A percentile compares a stretch with the other conserved stretches of the same genome.
Conservation (phyloP, 2,888 invertebrate genomes). For the Leptarthrus brevirostris region DNA sequence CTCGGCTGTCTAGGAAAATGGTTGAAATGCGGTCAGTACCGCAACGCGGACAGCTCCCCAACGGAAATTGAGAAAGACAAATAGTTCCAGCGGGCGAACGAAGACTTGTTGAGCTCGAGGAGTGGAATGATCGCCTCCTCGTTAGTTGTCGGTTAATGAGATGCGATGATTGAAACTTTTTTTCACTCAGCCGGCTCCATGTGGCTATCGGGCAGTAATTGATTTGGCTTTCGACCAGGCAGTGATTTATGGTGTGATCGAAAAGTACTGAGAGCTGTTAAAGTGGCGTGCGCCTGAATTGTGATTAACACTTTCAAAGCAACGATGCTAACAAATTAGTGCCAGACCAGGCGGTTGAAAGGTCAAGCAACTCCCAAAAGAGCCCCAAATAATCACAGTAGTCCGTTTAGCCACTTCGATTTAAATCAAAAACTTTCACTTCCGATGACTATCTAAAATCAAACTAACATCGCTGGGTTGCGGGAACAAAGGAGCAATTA, state of each 20-base stretch:
- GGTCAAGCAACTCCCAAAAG: conserved; percentile 11
- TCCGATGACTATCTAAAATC: neutral
- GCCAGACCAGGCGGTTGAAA: neutral
- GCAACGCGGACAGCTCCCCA: neutral
- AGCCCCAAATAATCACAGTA: neutral
- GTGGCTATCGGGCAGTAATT: conserved; percentile 6
- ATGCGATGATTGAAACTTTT: conserved; percentile 49
- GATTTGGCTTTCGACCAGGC: conserved; percentile 19
- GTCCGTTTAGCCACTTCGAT: too few relatives aligned
- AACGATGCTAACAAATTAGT: neutral
- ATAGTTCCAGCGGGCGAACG: conserved; percentile 21
- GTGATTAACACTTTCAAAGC: conserved; percentile 27
- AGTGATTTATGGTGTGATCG: conserved; percentile 30
- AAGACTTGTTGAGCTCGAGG: neutral
- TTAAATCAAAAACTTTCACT: neutral
- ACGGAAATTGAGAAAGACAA: conserved; percentile 46
- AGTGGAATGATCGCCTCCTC: neutral
- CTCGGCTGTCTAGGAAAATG: neutral
- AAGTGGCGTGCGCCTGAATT: conserved; percentile 46
- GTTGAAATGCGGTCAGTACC: neutral
- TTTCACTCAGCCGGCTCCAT: neutral
- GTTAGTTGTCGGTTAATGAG: conserved; percentile 50
- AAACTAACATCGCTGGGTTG: neutral
- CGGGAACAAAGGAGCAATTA: neutral
- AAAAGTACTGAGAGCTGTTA: conserved; percentile 35